A percentile compares a stretch with the other conserved stretches of the same genome.
Conservation (phyloP, 2,888 invertebrate species). For the Troilus luridus region DNA sequence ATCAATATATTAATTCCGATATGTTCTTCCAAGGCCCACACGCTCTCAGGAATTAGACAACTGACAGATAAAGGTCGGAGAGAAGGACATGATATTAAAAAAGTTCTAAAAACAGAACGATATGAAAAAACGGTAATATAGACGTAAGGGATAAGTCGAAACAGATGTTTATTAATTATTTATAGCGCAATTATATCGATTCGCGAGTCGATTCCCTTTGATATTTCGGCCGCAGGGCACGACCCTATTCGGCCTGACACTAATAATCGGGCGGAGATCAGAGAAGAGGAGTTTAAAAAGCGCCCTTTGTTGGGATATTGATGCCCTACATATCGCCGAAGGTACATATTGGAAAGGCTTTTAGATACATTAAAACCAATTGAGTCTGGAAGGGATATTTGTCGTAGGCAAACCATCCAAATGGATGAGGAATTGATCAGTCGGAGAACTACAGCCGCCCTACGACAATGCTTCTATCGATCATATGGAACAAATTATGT, state of each 20-base stretch:
- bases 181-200: neutral
- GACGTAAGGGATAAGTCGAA: neutral
- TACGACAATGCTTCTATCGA: neutral
- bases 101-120: neutral
- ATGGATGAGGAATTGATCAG: conserved; percentile 17
- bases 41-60: too few species aligned
- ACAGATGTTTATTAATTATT: neutral
- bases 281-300: conserved; percentile 21
- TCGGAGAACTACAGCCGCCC: neutral
- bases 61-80: too few species aligned
- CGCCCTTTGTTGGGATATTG: conserved; percentile 14
- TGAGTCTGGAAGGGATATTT: neutral
- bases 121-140: neutral
- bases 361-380: conserved; percentile 27
- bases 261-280: neutral
- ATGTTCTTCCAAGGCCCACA: too few species aligned
- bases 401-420: neutral
- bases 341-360: neutral
- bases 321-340: neutral
- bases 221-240: neutral
- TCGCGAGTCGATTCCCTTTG: neutral
- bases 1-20: too few species aligned
- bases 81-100: neutral
- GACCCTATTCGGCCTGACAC: neutral
- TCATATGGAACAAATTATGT: neutral